Percentiles rank a stretch among this genome's conserved stretches.
Conservation (phyloP, 2,113 vertebrate species). For the Myotis brandtii region DNA sequence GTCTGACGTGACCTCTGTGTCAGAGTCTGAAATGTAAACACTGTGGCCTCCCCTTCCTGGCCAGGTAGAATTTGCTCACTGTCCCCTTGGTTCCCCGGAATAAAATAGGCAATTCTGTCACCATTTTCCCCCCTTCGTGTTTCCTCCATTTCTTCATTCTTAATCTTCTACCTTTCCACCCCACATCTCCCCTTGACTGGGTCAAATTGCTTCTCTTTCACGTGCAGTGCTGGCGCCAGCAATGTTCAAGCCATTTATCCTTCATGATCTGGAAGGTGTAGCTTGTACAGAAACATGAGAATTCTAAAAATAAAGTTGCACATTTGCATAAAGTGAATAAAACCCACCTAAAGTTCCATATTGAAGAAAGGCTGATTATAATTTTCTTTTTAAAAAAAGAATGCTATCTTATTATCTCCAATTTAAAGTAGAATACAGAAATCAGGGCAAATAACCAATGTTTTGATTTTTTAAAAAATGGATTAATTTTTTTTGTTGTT, state of each 20-base stretch:
- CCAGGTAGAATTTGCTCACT: neutral
- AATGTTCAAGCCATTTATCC: neutral
- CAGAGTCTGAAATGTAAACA: conserved; percentile 46
- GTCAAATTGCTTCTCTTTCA: neutral
- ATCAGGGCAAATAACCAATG: neutral
- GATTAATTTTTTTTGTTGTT: conserved; percentile 27
- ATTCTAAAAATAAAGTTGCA: neutral
- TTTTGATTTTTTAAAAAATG: neutral
- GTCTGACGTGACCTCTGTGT: conserved; percentile 74
- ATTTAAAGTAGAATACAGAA: neutral
- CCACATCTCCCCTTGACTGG: neutral
- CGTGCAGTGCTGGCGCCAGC: neutral
- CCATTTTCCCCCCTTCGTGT: neutral
- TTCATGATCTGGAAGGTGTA: neutral
- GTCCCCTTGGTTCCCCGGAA: neutral
- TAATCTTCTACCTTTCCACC: neutral
- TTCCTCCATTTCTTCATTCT: neutral
- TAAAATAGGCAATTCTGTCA: neutral
- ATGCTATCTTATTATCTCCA: neutral
- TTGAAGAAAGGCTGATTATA: neutral
- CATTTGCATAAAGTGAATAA: neutral
- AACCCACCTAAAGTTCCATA: neutral
- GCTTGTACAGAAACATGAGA: neutral
- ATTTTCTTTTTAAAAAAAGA: neutral
- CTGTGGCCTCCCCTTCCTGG: neutral